phyloP scores from a whole-genome alignment of 2,113 vertebrate genomes.

The Conger conger region DNA sequence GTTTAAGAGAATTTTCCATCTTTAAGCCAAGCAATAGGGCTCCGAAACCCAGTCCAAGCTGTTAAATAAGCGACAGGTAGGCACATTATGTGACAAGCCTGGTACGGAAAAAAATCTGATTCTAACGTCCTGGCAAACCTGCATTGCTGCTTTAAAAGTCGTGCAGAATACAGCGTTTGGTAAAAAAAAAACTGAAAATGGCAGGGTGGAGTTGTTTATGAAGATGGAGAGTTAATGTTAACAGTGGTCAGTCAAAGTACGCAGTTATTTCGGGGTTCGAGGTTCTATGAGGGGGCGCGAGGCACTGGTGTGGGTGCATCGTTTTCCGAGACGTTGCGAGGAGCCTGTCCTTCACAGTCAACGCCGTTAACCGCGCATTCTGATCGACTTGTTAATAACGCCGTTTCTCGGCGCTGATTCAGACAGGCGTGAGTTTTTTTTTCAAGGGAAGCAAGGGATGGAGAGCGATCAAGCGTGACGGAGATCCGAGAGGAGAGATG shows the following conservation, averaged over 20 bases:
- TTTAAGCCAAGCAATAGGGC: neutral
- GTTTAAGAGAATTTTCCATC: neutral
- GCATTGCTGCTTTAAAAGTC: neutral
- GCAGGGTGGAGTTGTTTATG: neutral
- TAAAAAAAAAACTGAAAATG: neutral
- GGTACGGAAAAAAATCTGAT: neutral
- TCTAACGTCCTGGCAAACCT: neutral
- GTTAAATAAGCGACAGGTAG: neutral
- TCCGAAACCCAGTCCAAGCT: neutral
- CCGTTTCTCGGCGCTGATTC: slow-evolving; percentile 25
- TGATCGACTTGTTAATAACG: slow-evolving; percentile 2
- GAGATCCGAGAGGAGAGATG: slow-evolving; percentile 42
- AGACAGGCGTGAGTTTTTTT: slow-evolving; percentile 21
- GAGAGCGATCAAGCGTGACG: slow-evolving; percentile 50
- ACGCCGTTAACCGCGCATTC: neutral
- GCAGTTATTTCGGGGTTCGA: neutral
- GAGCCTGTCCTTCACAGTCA: neutral
- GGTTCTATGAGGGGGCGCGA: neutral
- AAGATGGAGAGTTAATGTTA: neutral
- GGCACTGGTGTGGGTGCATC: neutral
- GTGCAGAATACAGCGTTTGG: neutral
- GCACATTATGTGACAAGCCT: neutral
- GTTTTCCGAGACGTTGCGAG: neutral
- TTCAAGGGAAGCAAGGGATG: slow-evolving; percentile 19
- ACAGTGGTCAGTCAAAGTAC: neutral